A percentile compares a stretch with the other conserved stretches of the same genome.
Conservation (phyloP, 2,888 invertebrate species). For the Drosophila merina region DNA sequence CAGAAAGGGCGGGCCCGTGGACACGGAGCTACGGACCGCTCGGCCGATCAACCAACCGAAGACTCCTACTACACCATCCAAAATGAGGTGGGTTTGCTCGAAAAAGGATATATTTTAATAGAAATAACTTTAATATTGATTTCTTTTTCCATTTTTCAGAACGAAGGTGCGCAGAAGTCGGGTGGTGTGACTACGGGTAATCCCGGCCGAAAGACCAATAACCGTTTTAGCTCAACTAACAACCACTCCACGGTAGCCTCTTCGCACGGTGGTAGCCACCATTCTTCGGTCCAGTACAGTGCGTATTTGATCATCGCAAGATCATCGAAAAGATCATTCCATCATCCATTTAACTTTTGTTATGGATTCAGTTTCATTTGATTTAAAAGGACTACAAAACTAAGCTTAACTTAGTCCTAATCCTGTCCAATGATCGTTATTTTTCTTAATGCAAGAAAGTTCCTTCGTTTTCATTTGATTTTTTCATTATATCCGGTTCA, state of each 20-base stretch:
- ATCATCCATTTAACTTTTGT: neutral
- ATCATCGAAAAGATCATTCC: neutral
- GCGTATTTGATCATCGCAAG: constrained; percentile 21
- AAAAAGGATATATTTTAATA: neutral
- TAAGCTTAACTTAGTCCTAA: too few relatives aligned
- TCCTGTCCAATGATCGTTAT: too few relatives aligned
- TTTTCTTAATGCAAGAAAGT: too few relatives aligned
- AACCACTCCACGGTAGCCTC: constrained; percentile 40
- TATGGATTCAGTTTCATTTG: too few relatives aligned
- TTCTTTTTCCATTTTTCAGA: constrained; percentile 81
- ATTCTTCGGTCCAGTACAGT: constrained; percentile 46
- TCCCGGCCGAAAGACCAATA: constrained; percentile 89
- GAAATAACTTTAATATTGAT: constrained; percentile 36
- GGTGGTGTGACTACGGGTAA: constrained; percentile 59
- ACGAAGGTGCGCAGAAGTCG: constrained; percentile 84
- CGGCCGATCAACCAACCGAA: constrained; percentile 80
- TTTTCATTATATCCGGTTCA: too few relatives aligned
- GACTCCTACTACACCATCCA: constrained; percentile 89
- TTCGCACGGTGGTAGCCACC: constrained; percentile 39
- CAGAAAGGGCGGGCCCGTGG: constrained; percentile 88
- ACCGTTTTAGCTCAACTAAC: constrained; percentile 87
- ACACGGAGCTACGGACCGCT: constrained; percentile 83
- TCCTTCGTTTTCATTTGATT: too few relatives aligned
- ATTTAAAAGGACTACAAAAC: too few relatives aligned
- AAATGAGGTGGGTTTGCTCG: constrained; percentile 86